Percentiles rank a stretch among this genome's conserved stretches.
These are phyloP conservation scores for Hippocampus mohnikei DNA, from an alignment of 2,113 vertebrate species.

Conservation along the genomic window DNA sequence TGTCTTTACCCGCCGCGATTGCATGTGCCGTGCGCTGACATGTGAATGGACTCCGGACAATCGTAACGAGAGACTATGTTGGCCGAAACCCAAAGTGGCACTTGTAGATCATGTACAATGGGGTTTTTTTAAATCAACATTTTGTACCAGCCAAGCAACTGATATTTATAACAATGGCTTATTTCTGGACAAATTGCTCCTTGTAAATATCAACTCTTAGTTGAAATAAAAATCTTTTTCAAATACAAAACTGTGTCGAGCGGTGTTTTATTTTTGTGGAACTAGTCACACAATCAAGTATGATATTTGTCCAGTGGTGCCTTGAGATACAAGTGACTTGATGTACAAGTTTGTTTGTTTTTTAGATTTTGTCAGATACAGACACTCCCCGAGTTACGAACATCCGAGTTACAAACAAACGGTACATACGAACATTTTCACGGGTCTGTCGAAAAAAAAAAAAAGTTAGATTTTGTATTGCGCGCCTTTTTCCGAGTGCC, in stretches of 20 bases:
- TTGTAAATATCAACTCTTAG: slow-evolving; percentile 61
- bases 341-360: no score
- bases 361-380: no score
- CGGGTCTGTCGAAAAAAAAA: no score
- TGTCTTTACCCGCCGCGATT: slow-evolving; percentile 23
- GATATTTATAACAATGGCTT: slow-evolving; percentile 71
- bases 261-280: background rate
- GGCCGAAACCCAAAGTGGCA: slow-evolving; percentile 46
- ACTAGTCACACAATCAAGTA: background rate
- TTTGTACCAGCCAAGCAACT: slow-evolving; percentile 70
- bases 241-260: slow-evolving; percentile 26
- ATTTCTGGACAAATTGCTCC: slow-evolving; percentile 63
- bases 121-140: slow-evolving; percentile 47
- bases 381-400: no score
- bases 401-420: no score
- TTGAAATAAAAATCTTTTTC: slow-evolving; percentile 73
- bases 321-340: background rate
- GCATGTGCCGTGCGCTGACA: slow-evolving; percentile 27
- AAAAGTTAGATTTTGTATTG: no score
- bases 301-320: background rate
- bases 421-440: no score
- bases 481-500: no score
- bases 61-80: slow-evolving; percentile 49
- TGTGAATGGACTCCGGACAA: slow-evolving; percentile 51
- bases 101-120: slow-evolving; percentile 71